Conservation (phyloP, 2,113 vertebrate genomes). For the Toxotes jaculatrix region DNA sequence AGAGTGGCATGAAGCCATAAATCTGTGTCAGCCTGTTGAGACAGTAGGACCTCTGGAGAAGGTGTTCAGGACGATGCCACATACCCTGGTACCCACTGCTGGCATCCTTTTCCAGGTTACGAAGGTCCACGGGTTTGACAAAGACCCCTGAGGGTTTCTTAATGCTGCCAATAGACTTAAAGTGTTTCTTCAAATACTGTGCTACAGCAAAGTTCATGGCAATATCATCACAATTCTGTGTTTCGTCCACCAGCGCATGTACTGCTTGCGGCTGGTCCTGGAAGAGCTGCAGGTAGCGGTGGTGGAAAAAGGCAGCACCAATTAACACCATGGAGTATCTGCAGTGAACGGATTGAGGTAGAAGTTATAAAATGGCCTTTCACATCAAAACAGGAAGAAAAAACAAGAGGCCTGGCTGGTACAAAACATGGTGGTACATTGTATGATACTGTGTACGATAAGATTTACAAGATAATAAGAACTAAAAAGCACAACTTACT, state of each 20-base stretch:
- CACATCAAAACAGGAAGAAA: neutral
- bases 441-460: neutral
- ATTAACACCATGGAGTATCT: constrained; percentile 96
- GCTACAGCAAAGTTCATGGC: constrained; percentile 93
- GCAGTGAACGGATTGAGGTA: neutral
- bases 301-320: constrained; percentile 93
- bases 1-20: constrained; percentile 92
- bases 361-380: neutral
- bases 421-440: neutral
- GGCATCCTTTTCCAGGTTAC: constrained; percentile 93
- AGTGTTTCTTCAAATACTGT: constrained; percentile 72
- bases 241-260: constrained; percentile 89
- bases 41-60: constrained; percentile 94
- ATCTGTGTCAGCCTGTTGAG: constrained; percentile 91
- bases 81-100: constrained; percentile 92
- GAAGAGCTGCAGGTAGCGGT: constrained; percentile 90
- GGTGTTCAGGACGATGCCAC: constrained; percentile 95
- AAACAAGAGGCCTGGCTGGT: neutral
- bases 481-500: constrained; percentile 49
- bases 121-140: constrained; percentile 92
- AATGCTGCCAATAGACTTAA: neutral
- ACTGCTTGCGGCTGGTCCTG: constrained; percentile 88
- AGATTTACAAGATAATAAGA: neutral
- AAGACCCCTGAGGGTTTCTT: constrained; percentile 90
- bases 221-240: constrained; percentile 96